Conservation (phyloP, 1,140 invertebrate genomes). For the Drosophila quadrilineata region DNA sequence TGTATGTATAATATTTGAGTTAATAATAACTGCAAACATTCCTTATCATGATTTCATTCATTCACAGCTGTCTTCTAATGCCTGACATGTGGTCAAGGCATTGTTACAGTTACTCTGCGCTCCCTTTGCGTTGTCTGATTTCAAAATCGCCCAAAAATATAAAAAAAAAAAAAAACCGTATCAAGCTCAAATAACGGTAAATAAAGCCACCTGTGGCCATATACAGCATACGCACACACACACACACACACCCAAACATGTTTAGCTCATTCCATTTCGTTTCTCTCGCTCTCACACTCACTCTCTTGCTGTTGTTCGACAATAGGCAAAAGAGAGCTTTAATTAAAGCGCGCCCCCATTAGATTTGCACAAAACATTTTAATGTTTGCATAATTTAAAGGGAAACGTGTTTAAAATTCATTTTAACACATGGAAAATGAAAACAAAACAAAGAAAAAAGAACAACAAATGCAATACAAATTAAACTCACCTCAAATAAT, state of each 20-base stretch:
- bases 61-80: background rate
- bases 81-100: constrained; percentile 2
- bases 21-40: background rate
- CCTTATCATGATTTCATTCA: background rate
- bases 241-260: background rate
- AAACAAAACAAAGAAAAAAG: background rate
- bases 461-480: background rate
- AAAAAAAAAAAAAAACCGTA: background rate
- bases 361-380: constrained; percentile 26
- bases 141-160: constrained; percentile 5
- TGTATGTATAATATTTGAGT: no score
- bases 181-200: constrained; percentile 26
- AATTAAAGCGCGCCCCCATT: constrained; percentile 33
- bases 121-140: background rate
- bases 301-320: background rate
- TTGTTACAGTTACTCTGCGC: background rate
- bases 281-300: background rate
- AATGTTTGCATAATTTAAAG: constrained; percentile 31
- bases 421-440: constrained; percentile 14
- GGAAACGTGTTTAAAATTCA: constrained; percentile 35
- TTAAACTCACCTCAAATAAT: constrained; percentile 40
- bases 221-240: background rate
- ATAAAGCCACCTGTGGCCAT: constrained; percentile 27
- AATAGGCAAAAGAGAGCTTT: constrained; percentile 21
- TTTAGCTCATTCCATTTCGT: background rate